phyloP scores from a whole-genome alignment of 2,113 vertebrate species.

The Gadus chalcogrammus region DNA sequence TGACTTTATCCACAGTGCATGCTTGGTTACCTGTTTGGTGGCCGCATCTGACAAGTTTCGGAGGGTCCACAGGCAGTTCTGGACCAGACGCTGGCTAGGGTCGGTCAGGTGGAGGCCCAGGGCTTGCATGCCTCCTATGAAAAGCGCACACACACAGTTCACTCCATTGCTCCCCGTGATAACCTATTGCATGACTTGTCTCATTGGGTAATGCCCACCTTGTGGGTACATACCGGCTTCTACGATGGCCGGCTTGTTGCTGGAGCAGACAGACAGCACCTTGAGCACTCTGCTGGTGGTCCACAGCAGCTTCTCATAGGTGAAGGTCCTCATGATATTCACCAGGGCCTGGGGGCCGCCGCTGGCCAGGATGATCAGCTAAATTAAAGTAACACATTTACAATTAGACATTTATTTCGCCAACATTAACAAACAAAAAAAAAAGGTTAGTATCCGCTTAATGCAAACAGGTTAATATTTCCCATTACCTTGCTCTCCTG shows the following conservation, averaged over 20 bases:
- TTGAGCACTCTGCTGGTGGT: slow-evolving; percentile 98
- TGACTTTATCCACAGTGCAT: neutral
- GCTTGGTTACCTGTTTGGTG: slow-evolving; percentile 86
- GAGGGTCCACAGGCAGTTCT: slow-evolving; percentile 99
- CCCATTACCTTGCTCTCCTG: slow-evolving; percentile 93
- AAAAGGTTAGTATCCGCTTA: too few relatives aligned
- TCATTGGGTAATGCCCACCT: neutral
- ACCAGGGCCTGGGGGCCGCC: slow-evolving; percentile 96
- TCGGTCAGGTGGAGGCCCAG: slow-evolving; percentile 97
- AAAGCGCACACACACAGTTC: slow-evolving; percentile 10
- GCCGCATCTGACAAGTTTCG: slow-evolving; percentile 98
- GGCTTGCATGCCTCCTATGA: slow-evolving; percentile 94
- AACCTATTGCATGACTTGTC: neutral
- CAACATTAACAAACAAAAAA: too few relatives aligned
- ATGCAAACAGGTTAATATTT: too few relatives aligned
- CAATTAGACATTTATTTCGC: neutral
- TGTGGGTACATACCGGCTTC: slow-evolving; percentile 85
- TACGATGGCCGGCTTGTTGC: slow-evolving; percentile 98
- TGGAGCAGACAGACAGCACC: slow-evolving; percentile 97
- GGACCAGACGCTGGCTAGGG: slow-evolving; percentile 94
- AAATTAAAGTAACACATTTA: neutral
- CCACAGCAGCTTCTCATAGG: slow-evolving; percentile 97
- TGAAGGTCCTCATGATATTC: slow-evolving; percentile 99
- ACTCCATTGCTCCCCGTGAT: too few relatives aligned
- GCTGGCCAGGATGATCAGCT: slow-evolving; percentile 98